Evolutionary conservation across 1,140 invertebrate species (phyloP), one percentile per base, ranked within the genome.

Genomic region (Gryllus bimaculatus): DNA sequence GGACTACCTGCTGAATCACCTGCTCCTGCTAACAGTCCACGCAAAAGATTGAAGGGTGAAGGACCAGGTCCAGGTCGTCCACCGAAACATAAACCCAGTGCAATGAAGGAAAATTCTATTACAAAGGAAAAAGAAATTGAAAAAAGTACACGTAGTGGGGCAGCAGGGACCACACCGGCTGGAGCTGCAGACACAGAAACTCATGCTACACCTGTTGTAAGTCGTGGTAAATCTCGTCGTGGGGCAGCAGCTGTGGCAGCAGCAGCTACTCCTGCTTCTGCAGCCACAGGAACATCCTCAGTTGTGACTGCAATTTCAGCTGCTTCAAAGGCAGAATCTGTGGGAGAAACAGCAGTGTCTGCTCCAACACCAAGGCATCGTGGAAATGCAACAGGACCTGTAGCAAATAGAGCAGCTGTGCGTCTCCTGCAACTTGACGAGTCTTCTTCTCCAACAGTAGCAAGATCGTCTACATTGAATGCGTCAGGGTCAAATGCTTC

Each of bases 71-170:
- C 54, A 13, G 54, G 54, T 0, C 10, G 54, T 13, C 54, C 54
- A 3, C 54, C 54, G 54, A 66, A 66, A 18, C 10, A 66, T 7
- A 66, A 66, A 18, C 18, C 18, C 10, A 66, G 2, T 7, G 54
- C 54, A 66, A 18, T 66, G 54, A 39, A 39, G 26, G 26, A 39
- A 39, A 39, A 39, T 5, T 39, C 26, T 39, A 5, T 39, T 13
- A 8, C 48, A 8, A 48, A 76, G 77, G 54, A 80, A 75, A 80
- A 74, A 81, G 81, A 49, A 74, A n/a, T 26, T 81, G 83, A 78
- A 39, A 21, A 21, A 26, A 21, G 21, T 47, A 21, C 21, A 26
- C 15, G 74, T 21, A 4, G 47, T 75, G 12, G 74, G 74, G 74
- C 74, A 47, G 12, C 7, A 47, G 21, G 21, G 74, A 21, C 74